Base-by-base conservation (phyloP, 35 echinoderm and acorn worm genomes). In the Acanthaster planci region DNA sequence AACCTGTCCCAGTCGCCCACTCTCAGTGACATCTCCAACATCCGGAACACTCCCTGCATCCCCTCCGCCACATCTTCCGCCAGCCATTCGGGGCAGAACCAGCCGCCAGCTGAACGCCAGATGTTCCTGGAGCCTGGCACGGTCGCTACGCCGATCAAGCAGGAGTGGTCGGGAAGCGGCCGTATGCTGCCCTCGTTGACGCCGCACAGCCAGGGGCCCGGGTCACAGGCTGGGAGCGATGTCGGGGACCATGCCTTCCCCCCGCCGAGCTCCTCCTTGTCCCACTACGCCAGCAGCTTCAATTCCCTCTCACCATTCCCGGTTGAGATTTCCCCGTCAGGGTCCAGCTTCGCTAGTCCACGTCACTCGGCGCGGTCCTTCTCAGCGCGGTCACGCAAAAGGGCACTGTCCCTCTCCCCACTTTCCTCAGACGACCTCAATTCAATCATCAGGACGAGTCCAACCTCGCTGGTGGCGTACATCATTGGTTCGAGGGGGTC, bases 331-430 rank as follows among this genome's bases (percentile, higher is more conserved):
- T 99, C 96, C 40, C 96, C 96, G 14, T 86, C 92, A 40, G 89
- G 96, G 15, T 99, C 96, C n/a, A 99, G 96, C 58, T 99, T 99
- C 80, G 96, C 96, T 12, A 99, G 96, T 92, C 96, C 96, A 1
- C 79, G 96, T 38, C 91, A 93, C 39, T 99, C 96, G 29, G 96
- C 96, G 26, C 80, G 96, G 34, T 99, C 96, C 1, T 84, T 81
- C 26, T 92, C 93, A 19, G 95, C 95, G 7, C 78, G 89, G 2
- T 93, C 92, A 10, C 79, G 88, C 31, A 98, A 98, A 40, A 85
- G 92, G 39, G 89, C 96, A 0, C 54, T 99, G 38, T 99, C 96
- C 6, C 82, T 99, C 17, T 99, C 96, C 64, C 95, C 96, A 1
- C 76, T 99, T 8, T 99, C 96, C 26, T 77, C 96, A 22, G 96